Percentiles rank a stretch among this genome's conserved stretches.
phyloP scores from a whole-genome alignment of 2,113 vertebrate species.

The Piprites chloris region DNA sequence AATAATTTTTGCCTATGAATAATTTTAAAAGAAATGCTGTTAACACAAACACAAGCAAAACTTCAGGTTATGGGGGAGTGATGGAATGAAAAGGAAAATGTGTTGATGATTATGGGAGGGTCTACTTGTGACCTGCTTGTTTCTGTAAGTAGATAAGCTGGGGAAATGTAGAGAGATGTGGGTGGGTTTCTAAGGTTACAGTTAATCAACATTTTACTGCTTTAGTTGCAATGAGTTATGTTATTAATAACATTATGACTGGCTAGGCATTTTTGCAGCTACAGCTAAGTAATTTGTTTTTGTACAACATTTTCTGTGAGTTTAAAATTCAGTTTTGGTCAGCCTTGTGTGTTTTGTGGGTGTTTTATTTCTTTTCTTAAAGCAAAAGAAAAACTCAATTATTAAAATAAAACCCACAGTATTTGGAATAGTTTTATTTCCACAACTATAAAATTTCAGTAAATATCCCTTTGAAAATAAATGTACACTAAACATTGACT shows the following conservation, averaged over 20 bases:
- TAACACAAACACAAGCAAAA: not conserved
- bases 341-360: not conserved
- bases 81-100: not conserved
- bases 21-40: not conserved
- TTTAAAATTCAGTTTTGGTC: not conserved
- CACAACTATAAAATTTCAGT: not conserved
- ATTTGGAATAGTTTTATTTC: not conserved
- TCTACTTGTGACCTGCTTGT: not conserved
- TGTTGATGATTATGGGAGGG: not conserved
- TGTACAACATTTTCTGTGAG: not conserved
- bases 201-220: not conserved
- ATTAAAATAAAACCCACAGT: not conserved
- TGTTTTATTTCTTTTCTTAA: not conserved
- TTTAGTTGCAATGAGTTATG: not conserved
- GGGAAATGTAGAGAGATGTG: not conserved
- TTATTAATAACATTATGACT: not conserved
- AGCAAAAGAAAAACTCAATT: not conserved
- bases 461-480: not conserved
- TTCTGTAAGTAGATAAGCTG: not conserved
- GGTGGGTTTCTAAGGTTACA: constrained; percentile 34
- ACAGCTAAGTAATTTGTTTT: not conserved
- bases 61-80: not conserved
- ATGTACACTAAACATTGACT: not conserved
- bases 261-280: not conserved
- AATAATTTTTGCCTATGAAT: not conserved